A percentile compares a stretch with the other conserved stretches of the same genome.
phyloP scores from a whole-genome alignment of 37 sponge, comb jelly and placozoan genomes.

The Chondrosia reniformis region DNA sequence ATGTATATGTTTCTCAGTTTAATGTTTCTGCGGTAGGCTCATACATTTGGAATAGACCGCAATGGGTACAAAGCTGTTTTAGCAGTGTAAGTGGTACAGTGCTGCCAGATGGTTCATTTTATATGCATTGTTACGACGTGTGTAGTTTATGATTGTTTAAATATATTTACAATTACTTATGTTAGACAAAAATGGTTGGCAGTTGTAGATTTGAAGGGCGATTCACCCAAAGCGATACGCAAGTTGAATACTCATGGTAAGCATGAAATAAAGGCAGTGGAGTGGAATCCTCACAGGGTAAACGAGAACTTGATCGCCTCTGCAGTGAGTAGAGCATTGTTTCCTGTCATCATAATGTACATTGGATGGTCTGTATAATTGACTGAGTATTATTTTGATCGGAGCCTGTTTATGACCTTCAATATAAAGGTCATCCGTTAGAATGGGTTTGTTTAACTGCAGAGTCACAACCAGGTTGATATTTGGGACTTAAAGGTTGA shows the following conservation, averaged over 20 bases:
- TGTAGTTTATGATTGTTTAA: too few relatives aligned
- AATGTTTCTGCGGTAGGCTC: constrained; percentile 39
- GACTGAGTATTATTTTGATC: too few relatives aligned
- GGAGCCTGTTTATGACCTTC: too few relatives aligned
- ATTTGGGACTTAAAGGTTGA: constrained; percentile 64
- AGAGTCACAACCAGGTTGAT: constrained; percentile 80
- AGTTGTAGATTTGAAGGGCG: constrained; percentile 55
- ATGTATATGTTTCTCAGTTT: too few relatives aligned
- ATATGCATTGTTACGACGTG: neutral
- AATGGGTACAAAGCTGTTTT: constrained; percentile 55
- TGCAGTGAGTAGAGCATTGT: constrained; percentile 47
- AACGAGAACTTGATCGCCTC: constrained; percentile 58
- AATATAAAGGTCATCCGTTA: too few relatives aligned
- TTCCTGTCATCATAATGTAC: too few relatives aligned
- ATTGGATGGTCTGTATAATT: too few relatives aligned
- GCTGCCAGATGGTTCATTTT: neutral
- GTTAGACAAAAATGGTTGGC: constrained; percentile 79
- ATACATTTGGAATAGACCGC: constrained; percentile 62
- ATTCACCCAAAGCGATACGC: constrained; percentile 42
- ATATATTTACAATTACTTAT: too few relatives aligned
- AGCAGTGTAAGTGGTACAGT: constrained; percentile 58
- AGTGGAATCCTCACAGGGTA: constrained; percentile 71
- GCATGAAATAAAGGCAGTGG: constrained; percentile 69
- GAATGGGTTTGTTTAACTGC: constrained; percentile 27
- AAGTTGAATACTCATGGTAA: constrained; percentile 62